A percentile compares a stretch with the other conserved stretches of the same genome.
phyloP scores from a whole-genome alignment of 2,113 vertebrate species.

The Acanthisitta chloris region DNA sequence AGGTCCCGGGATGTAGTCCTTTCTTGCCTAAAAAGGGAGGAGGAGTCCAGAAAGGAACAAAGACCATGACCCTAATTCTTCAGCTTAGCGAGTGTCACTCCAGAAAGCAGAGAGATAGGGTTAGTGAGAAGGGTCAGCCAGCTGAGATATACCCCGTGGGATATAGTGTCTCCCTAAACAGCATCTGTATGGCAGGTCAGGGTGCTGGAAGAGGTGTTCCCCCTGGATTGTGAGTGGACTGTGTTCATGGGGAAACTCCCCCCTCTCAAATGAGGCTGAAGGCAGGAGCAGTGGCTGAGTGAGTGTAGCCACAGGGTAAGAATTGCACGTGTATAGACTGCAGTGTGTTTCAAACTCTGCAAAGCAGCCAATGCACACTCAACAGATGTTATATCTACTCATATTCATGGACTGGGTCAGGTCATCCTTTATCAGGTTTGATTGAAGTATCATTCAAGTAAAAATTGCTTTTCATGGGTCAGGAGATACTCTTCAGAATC shows the following conservation, averaged over 20 bases:
- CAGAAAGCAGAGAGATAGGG: neutral
- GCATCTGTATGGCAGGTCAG: neutral
- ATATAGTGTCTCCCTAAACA: neutral
- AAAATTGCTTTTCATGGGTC: constrained; percentile 16
- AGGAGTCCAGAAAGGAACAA: neutral
- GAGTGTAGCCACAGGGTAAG: rapidly evolving
- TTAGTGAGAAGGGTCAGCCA: neutral
- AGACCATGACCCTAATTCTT: neutral
- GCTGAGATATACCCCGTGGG: neutral
- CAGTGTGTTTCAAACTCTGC: neutral
- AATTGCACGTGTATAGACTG: rapidly evolving
- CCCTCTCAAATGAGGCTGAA: neutral
- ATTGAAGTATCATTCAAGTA: neutral
- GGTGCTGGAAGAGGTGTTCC: neutral
- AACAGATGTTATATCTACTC: neutral
- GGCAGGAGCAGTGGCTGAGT: neutral
- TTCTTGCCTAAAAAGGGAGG: neutral
- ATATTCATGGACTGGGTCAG: neutral
- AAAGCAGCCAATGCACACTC: neutral
- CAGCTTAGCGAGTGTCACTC: neutral
- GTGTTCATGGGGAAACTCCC: neutral
- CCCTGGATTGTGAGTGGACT: neutral
- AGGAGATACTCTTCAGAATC: neutral
- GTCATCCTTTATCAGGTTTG: neutral
- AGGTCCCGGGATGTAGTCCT: neutral